Percentiles rank a stretch among this genome's conserved stretches.
Evolutionary conservation across 1,140 invertebrate species (phyloP).

Genomic region (Cotesia glomerata): DNA sequence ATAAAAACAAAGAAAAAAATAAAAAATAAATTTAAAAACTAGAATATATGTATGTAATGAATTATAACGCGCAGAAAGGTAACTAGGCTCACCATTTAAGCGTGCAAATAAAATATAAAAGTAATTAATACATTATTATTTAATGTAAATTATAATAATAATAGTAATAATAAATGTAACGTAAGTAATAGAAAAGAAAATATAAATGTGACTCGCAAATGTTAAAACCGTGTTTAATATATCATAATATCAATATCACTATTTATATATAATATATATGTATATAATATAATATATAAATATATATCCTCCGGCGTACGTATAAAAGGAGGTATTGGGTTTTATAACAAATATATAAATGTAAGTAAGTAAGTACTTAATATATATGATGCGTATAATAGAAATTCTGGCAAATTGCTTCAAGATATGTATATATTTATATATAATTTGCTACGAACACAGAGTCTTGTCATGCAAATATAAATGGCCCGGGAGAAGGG

Average conservation of each 20-base stretch:
- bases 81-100: constrained; percentile 55
- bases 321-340: background rate
- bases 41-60: constrained; percentile 2
- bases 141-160: no score
- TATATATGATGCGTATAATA: constrained; percentile 29
- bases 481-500: constrained; percentile 61
- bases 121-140: background rate
- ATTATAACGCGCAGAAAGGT: constrained; percentile 42
- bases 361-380: background rate
- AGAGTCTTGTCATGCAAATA: constrained; percentile 63
- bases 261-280: background rate
- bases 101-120: constrained; percentile 50
- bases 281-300: background rate
- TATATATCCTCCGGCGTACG: no score
- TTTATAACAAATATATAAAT: background rate
- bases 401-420: constrained; percentile 57
- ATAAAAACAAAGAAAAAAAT: constrained; percentile 34
- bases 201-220: background rate
- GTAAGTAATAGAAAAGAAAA: background rate
- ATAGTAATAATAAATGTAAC: background rate
- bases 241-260: background rate
- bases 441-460: constrained; percentile 61
- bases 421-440: constrained; percentile 44
- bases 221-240: constrained; percentile 2
- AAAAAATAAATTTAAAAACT: constrained; percentile 24